Evolutionary conservation across 2,113 vertebrate genomes (phyloP).

Genomic region (Balaeniceps rex): DNA sequence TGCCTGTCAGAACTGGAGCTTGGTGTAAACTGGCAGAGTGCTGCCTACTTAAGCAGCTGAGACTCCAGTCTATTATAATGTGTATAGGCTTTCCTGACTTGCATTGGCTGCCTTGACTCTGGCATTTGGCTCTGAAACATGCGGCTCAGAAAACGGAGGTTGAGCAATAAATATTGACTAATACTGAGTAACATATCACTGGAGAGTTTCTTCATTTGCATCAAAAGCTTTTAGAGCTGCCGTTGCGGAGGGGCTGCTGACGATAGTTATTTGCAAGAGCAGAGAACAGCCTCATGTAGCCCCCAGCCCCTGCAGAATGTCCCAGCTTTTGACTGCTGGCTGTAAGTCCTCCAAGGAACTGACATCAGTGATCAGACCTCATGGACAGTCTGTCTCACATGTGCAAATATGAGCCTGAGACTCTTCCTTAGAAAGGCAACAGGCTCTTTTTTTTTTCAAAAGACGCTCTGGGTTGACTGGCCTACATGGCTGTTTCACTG

Average conservation of each 20-base stretch:
- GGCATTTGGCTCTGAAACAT: background rate
- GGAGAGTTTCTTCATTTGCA: background rate
- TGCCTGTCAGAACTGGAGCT: background rate
- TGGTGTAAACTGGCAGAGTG: background rate
- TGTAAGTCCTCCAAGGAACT: background rate
- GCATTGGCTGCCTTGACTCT: background rate
- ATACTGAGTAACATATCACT: background rate
- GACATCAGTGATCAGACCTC: background rate
- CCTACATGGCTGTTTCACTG: background rate
- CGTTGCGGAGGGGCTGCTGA: background rate
- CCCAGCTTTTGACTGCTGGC: background rate
- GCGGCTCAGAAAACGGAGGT: background rate
- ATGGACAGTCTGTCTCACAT: background rate
- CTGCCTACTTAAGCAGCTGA: background rate
- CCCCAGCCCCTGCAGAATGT: background rate
- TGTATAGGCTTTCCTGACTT: background rate
- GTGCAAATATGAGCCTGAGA: background rate
- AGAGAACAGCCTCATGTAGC: background rate
- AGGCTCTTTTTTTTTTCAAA: background rate
- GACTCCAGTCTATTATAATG: background rate
- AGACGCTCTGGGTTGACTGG: background rate
- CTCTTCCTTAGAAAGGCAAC: background rate
- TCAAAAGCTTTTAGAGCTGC: conserved; percentile 29
- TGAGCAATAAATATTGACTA: conserved; percentile 34
- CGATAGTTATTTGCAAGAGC: background rate